Evolutionary conservation across 2,888 invertebrate species (phyloP), one percentile per base, ranked within the genome.

Genomic region (Pammene fasciana): DNA sequence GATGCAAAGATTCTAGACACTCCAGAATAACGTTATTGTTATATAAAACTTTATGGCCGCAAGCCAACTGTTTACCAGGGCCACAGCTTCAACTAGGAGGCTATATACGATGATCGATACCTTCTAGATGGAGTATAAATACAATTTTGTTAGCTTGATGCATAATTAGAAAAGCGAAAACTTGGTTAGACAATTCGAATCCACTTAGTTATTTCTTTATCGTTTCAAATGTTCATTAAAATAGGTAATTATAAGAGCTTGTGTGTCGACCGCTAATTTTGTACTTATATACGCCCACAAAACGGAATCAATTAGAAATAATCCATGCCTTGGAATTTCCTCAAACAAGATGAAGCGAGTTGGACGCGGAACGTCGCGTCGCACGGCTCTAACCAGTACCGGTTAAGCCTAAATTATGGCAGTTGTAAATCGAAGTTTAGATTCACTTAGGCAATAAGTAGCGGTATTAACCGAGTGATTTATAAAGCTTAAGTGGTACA

Each of bases 391-490:
- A 3, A 18, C 56, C 43, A 34, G 26, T 41, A 50, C 56, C 56
- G 13, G 34, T 55, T 68, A 57, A 67, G 52, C 62, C 48, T 64
- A 57, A 68, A 56, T 68, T 64, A 68, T 64, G 41, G 68, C 62
- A 16, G 62, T 64, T 56, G 62, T 56, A 62, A 68, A 68, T 68
- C 60, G 52, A 61, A 60, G 46, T 60, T 60, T 46, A 54, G 52
- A 67, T 67, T 62, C 62, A 68, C 55, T 62, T 56, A 56, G 59
- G 41, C 43, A 48, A 62, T 61, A 62, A 64, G 64, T 57, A 59
- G 56, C 38, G 36, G 65, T 45, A 68, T 68, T 59, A 68, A 26
- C 4, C 26, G 26, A 68, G 56, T 55, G 45, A 64, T 68, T 64
- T 64, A 57, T 64, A 45, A 45, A 38, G 57, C 68, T 68, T 57